phyloP scores from a whole-genome alignment of 2,797 vertebrate species.

The Odontamblyopus lacepedii region DNA sequence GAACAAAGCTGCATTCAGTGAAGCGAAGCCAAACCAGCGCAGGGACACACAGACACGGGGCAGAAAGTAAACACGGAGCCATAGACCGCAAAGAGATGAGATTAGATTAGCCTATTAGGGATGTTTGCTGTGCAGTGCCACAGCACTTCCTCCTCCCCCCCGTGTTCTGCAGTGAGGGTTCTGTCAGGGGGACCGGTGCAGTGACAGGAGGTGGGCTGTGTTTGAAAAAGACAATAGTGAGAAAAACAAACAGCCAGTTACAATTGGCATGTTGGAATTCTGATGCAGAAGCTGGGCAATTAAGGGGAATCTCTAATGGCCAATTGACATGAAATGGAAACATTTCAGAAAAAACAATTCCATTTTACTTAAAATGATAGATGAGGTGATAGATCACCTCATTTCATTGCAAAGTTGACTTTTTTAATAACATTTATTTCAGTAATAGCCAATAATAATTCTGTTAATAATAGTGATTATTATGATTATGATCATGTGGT shows the following conservation, averaged over 20 bases:
- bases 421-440: background rate
- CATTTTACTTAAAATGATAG: too few relatives aligned
- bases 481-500: background rate
- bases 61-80: constrained; percentile 77
- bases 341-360: too few relatives aligned
- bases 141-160: constrained; percentile 56
- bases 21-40: constrained; percentile 50
- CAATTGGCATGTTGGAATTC: background rate
- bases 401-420: background rate
- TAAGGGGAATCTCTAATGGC: too few relatives aligned
- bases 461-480: background rate
- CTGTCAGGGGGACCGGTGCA: constrained; percentile 41
- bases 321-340: too few relatives aligned
- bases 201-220: constrained; percentile 17
- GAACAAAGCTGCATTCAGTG: constrained; percentile 67
- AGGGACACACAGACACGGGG: constrained; percentile 72
- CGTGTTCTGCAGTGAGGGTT: constrained; percentile 42
- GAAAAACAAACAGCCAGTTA: constrained; percentile 1
- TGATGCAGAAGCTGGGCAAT: background rate
- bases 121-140: constrained; percentile 75
- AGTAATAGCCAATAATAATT: background rate
- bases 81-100: constrained; percentile 70
- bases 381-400: background rate
- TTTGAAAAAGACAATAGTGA: constrained; percentile 4
- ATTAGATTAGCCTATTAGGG: constrained; percentile 80